Percentiles rank a stretch among this genome's conserved stretches.
Conservation (phyloP, 2,888 invertebrate genomes). For the Drosophila birchii region DNA sequence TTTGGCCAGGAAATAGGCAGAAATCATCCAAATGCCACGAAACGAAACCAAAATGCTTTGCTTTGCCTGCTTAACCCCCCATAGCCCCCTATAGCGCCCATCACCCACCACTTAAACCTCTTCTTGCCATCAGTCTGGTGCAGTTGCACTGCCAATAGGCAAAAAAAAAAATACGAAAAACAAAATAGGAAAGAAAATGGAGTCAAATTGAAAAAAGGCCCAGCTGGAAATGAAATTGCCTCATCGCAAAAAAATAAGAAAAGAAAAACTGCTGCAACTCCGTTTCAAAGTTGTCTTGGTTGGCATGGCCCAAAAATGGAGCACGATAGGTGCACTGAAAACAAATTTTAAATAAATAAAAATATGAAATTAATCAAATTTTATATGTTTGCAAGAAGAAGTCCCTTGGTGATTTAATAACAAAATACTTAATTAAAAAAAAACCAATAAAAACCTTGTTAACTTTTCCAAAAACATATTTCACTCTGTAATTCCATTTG, state of each 20-base stretch:
- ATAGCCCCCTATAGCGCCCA: not conserved
- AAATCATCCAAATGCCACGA: constrained; percentile 76
- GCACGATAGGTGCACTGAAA: constrained; percentile 57
- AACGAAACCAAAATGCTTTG: constrained; percentile 52
- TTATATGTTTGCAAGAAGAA: not conserved
- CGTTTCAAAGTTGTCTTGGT: constrained; percentile 46
- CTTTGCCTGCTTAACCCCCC: constrained; percentile 26
- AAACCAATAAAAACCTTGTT: too few species aligned
- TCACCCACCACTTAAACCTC: not conserved
- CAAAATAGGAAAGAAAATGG: not conserved
- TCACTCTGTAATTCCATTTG: not conserved
- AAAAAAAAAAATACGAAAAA: not conserved
- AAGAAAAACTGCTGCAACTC: constrained; percentile 28
- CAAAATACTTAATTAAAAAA: not conserved
- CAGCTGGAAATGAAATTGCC: constrained; percentile 41
- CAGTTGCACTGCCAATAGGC: constrained; percentile 31
- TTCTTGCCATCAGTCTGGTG: constrained; percentile 14
- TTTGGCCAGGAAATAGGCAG: constrained; percentile 66
- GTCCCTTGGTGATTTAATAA: not conserved
- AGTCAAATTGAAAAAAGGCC: not conserved
- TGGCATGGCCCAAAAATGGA: constrained; percentile 67
- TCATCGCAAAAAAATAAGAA: constrained; percentile 1
- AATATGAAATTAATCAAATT: too few species aligned
- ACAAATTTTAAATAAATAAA: not conserved
- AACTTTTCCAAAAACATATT: too few species aligned